Conservation (phyloP, 2,113 vertebrate species). For the Pica pica region DNA sequence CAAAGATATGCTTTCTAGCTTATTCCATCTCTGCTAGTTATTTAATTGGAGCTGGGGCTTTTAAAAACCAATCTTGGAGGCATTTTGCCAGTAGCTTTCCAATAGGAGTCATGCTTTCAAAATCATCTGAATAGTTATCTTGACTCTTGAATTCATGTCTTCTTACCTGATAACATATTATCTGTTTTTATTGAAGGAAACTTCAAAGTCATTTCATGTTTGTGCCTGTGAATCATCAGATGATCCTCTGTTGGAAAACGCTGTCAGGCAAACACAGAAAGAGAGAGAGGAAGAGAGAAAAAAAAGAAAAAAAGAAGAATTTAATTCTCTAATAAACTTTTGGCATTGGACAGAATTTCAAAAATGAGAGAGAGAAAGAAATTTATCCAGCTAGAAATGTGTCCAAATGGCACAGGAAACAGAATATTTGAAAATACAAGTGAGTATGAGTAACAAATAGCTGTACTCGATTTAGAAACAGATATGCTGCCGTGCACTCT, state of each 20-base stretch:
- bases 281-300: neutral
- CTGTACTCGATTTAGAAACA: neutral
- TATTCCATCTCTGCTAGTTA: constrained; percentile 10
- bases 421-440: constrained; percentile 24
- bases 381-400: constrained; percentile 19
- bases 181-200: constrained; percentile 99
- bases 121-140: neutral
- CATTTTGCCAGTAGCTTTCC: constrained; percentile 39
- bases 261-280: constrained; percentile 74
- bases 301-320: constrained; percentile 20
- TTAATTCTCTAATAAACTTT: constrained; percentile 65
- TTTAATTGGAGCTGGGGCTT: neutral
- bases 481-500: neutral
- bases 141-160: constrained; percentile 19
- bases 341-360: constrained; percentile 45
- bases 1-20: neutral
- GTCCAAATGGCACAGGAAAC: constrained; percentile 34
- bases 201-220: constrained; percentile 99
- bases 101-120: constrained; percentile 30
- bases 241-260: constrained; percentile 98
- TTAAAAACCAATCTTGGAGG: constrained; percentile 2
- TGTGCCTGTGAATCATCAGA: constrained; percentile 99
- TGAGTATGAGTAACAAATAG: neutral
- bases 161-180: constrained; percentile 97
- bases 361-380: constrained; percentile 36